These are phyloP conservation scores for Triplophysa yarkandensis DNA, from an alignment of 2,797 vertebrate genomes.

Conservation along the genomic window DNA sequence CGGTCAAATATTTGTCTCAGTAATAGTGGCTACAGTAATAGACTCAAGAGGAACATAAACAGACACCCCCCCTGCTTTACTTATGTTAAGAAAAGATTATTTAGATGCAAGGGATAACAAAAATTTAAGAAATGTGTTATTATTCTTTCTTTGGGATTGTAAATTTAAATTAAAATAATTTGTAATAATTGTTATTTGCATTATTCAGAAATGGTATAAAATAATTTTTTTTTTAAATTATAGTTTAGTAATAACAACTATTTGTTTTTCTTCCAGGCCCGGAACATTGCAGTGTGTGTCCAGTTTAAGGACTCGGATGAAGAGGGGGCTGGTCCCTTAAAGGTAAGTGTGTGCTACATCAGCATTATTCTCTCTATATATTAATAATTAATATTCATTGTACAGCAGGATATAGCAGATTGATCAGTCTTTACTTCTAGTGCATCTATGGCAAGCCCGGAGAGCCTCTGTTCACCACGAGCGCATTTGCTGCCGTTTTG, in stretches of 20 bases:
- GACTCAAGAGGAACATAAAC: too few species aligned
- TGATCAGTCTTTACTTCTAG: constrained; percentile 71
- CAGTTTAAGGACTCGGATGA: constrained; percentile 95
- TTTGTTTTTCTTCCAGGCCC: constrained; percentile 75
- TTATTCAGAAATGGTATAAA: too few species aligned
- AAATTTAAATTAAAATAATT: too few species aligned
- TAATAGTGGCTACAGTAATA: too few species aligned
- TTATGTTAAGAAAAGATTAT: too few species aligned
- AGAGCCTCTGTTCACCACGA: constrained; percentile 82
- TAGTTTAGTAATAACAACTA: neutral
- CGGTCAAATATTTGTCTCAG: too few species aligned
- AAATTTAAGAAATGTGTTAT: too few species aligned
- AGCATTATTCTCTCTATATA: neutral
- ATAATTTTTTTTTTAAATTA: neutral
- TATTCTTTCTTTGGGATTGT: too few species aligned
- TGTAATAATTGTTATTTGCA: too few species aligned
- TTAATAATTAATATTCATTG: constrained; percentile 6
- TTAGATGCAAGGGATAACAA: too few species aligned
- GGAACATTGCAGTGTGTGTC: constrained; percentile 91
- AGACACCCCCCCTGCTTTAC: too few species aligned
- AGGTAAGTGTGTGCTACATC: constrained; percentile 74
- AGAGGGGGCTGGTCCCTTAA: constrained; percentile 77
- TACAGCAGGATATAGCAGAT: neutral
- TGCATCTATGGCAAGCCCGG: constrained; percentile 94
- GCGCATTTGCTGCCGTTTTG: constrained; percentile 82